A percentile compares a stretch with the other conserved stretches of the same genome.
These are phyloP conservation scores for Poeciliopsis presidionis DNA, from an alignment of 2,797 vertebrate species.

Conservation along the genomic window DNA sequence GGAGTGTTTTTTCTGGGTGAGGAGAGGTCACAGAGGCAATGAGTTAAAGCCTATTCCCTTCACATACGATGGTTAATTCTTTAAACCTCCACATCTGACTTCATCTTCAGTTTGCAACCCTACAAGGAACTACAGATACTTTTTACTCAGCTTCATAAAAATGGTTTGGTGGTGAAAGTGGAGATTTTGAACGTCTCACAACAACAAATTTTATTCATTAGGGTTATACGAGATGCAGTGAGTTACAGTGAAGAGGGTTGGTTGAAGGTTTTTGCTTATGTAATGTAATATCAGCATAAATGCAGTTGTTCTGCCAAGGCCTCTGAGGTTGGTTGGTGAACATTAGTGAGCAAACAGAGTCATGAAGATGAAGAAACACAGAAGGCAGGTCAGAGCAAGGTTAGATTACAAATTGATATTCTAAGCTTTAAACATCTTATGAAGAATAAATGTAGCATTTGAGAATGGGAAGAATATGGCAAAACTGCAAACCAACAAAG, in stretches of 20 bases:
- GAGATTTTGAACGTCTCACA: not conserved
- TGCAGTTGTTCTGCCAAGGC: not conserved
- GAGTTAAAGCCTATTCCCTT: constrained; percentile 32
- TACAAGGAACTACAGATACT: constrained; percentile 36
- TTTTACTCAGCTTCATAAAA: constrained; percentile 46
- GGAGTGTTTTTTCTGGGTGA: constrained; percentile 57
- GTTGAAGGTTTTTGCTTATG: not conserved
- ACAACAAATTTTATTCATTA: not conserved
- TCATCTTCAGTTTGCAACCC: constrained; percentile 17
- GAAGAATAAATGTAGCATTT: not conserved
- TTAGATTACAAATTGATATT: not conserved
- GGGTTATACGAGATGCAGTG: not conserved
- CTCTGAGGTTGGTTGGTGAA: not conserved
- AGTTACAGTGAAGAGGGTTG: not conserved
- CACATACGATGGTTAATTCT: constrained; percentile 27
- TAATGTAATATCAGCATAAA: not conserved
- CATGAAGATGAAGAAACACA: not conserved
- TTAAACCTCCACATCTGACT: constrained; percentile 40
- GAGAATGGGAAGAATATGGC: not conserved
- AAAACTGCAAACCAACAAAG: not conserved
- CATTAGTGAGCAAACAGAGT: not conserved
- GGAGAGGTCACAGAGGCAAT: constrained; percentile 65
- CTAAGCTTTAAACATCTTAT: not conserved
- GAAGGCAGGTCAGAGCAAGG: not conserved
- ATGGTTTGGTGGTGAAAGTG: constrained; percentile 19